Percentiles rank a stretch among this genome's conserved stretches.
phyloP scores from a whole-genome alignment of 1,140 invertebrate genomes.

The Phymastichus coffea region DNA sequence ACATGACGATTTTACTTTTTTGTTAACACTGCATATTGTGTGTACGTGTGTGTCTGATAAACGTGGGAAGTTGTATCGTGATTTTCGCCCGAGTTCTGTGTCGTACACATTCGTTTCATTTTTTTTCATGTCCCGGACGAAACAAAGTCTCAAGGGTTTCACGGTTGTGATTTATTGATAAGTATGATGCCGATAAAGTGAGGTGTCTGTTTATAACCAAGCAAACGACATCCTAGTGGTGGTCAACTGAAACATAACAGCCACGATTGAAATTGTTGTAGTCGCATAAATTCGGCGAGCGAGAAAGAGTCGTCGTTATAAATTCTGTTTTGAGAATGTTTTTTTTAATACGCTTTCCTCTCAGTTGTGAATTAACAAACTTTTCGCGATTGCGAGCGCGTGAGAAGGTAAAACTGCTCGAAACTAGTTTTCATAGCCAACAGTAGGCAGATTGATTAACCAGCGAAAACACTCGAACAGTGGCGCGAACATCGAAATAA shows the following conservation, averaged over 20 bases:
- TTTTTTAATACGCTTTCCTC: too few relatives aligned
- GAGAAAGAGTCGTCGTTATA: not conserved
- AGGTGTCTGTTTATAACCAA: not conserved
- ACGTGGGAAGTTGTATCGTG: not conserved
- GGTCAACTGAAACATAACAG: too few relatives aligned
- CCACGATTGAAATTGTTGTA: too few relatives aligned
- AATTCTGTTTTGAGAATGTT: too few relatives aligned
- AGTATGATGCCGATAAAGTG: not conserved
- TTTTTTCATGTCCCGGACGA: not conserved
- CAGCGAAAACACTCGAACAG: too few relatives aligned
- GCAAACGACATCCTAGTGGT: too few relatives aligned
- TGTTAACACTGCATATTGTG: conserved; percentile 2
- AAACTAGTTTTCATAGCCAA: too few relatives aligned
- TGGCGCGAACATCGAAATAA: not conserved
- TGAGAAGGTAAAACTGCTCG: too few relatives aligned
- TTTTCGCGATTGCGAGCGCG: too few relatives aligned
- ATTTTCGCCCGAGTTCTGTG: not conserved
- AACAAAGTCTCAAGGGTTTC: not conserved
- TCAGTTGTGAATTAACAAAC: too few relatives aligned
- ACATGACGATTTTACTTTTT: conserved; percentile 1
- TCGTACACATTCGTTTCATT: not conserved
- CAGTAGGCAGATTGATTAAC: too few relatives aligned
- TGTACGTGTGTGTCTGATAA: not conserved
- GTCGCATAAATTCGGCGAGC: not conserved
- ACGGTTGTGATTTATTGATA: conserved; percentile 2